Evolutionary conservation across 2,888 invertebrate genomes (phyloP).

Genomic region (Eretmocerus hayati): DNA sequence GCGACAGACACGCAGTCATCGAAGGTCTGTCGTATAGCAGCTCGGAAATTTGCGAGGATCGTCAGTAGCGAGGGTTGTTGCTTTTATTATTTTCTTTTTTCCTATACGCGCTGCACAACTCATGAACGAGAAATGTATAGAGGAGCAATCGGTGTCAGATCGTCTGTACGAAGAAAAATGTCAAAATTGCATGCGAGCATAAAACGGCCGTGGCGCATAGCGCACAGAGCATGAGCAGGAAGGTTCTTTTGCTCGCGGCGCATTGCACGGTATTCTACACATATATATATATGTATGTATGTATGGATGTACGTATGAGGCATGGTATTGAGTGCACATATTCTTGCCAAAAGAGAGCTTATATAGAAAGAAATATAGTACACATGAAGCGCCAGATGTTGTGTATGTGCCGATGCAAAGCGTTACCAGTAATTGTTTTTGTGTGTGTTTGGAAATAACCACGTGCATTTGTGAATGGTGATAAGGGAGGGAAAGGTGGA

Average conservation of each 20-base stretch:
- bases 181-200: slow-evolving; percentile 31
- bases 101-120: background rate
- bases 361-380: slow-evolving; percentile 8
- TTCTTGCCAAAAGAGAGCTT: slow-evolving; percentile 9
- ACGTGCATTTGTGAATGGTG: slow-evolving; percentile 10
- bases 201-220: slow-evolving; percentile 26
- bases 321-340: too few species aligned
- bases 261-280: slow-evolving; percentile 22
- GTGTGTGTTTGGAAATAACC: slow-evolving; percentile 27
- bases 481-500: background rate
- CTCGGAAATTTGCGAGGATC: slow-evolving; percentile 13
- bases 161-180: slow-evolving; percentile 25
- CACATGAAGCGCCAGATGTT: slow-evolving; percentile 41
- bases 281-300: too few species aligned
- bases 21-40: slow-evolving; percentile 9
- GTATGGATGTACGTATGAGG: too few species aligned
- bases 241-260: slow-evolving; percentile 25
- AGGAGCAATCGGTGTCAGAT: background rate
- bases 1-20: slow-evolving; percentile 12
- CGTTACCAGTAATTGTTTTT: slow-evolving; percentile 24
- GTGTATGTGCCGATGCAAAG: slow-evolving; percentile 30
- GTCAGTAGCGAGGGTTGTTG: slow-evolving; percentile 14
- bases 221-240: too few species aligned
- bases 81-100: slow-evolving; percentile 16
- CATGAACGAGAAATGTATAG: too few species aligned